Evolutionary conservation across 2,888 invertebrate genomes (phyloP).

Genomic region (Tolmerus cingulatus): DNA sequence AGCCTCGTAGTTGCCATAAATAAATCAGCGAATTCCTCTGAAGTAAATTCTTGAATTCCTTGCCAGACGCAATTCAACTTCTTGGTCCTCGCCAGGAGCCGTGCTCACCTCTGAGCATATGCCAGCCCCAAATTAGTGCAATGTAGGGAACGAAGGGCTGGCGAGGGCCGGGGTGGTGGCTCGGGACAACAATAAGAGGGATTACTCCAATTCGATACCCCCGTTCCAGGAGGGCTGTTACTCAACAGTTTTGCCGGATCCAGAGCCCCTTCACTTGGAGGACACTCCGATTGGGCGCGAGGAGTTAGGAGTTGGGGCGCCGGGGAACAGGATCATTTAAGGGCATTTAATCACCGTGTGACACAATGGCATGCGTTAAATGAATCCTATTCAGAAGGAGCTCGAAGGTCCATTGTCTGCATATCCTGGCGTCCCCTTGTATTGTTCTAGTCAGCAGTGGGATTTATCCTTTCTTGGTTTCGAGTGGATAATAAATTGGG

Average conservation of each 20-base stretch:
- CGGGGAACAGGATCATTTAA: slow-evolving; percentile 43
- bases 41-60: slow-evolving; percentile 41
- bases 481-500: slow-evolving; percentile 38
- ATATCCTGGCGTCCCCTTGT: slow-evolving; percentile 29
- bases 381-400: slow-evolving; percentile 46
- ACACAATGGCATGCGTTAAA: slow-evolving; percentile 47
- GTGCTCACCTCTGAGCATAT: background rate
- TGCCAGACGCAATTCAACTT: slow-evolving; percentile 31
- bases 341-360: slow-evolving; percentile 49
- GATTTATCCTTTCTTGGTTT: slow-evolving; percentile 43
- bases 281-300: slow-evolving; percentile 17
- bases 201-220: slow-evolving; percentile 40
- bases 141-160: background rate
- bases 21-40: slow-evolving; percentile 45
- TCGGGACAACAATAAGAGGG: slow-evolving; percentile 22
- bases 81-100: slow-evolving; percentile 27
- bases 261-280: background rate
- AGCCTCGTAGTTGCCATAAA: slow-evolving; percentile 24
- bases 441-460: slow-evolving; percentile 44
- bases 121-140: slow-evolving; percentile 42
- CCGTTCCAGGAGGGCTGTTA: slow-evolving; percentile 12
- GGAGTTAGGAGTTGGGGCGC: slow-evolving; percentile 7
- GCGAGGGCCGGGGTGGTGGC: background rate
- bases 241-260: slow-evolving; percentile 35
- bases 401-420: slow-evolving; percentile 43